Conservation (phyloP, 2,113 vertebrate genomes). For the Macroglossus sobrinus region DNA sequence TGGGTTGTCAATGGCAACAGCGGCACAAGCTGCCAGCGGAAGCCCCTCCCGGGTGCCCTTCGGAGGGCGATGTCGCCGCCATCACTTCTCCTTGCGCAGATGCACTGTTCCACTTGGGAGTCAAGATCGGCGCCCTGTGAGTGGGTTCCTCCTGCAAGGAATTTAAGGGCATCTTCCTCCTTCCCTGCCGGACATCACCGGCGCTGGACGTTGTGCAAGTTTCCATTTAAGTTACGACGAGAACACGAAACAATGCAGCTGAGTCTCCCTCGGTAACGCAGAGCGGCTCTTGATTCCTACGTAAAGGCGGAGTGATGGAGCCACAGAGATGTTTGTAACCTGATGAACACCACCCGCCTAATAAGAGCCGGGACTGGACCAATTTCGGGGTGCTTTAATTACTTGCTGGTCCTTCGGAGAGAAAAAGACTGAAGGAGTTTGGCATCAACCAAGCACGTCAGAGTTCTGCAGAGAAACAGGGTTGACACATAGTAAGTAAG, state of each 20-base stretch:
- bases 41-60: neutral
- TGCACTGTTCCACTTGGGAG: neutral
- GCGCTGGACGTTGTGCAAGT: neutral
- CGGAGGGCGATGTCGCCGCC: neutral
- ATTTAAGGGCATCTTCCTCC: neutral
- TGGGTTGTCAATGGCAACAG: neutral
- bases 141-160: neutral
- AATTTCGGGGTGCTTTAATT: neutral
- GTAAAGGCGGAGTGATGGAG: neutral
- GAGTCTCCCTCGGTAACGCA: too few relatives aligned
- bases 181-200: neutral
- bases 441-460: neutral
- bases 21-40: neutral
- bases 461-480: neutral
- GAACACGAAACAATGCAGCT: neutral
- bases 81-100: neutral
- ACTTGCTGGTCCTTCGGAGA: neutral
- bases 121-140: neutral
- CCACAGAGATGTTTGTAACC: neutral
- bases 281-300: neutral
- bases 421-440: neutral
- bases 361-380: neutral
- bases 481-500: neutral
- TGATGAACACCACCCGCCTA: neutral
- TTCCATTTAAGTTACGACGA: neutral